phyloP scores from a whole-genome alignment of 2,797 vertebrate genomes.

The Neomorphus geoffroyi region DNA sequence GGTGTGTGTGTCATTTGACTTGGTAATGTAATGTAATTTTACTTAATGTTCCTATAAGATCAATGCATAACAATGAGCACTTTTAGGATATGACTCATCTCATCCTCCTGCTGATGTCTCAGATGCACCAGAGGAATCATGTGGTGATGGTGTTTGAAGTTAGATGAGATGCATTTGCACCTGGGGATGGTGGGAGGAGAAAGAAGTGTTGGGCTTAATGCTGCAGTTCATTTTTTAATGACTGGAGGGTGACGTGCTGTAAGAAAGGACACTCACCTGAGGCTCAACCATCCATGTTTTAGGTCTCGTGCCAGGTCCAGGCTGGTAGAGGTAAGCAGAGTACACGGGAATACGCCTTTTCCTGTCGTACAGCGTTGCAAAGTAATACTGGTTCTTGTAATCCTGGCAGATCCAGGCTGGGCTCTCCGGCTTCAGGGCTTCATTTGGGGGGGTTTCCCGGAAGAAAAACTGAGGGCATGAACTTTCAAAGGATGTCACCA shows the following conservation, averaged over 20 bases:
- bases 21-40: background rate
- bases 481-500: slow-evolving; percentile 36
- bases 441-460: background rate
- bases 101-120: background rate
- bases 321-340: slow-evolving; percentile 32
- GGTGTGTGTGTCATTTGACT: background rate
- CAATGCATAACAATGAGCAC: background rate
- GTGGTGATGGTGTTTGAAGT: background rate
- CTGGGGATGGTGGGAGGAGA: background rate
- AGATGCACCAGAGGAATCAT: background rate
- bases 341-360: background rate
- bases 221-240: background rate
- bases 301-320: background rate
- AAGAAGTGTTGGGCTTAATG: background rate
- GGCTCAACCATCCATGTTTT: background rate
- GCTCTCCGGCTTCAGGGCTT: background rate
- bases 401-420: slow-evolving; percentile 57
- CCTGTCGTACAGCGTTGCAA: slow-evolving; percentile 51
- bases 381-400: slow-evolving; percentile 50
- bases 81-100: background rate
- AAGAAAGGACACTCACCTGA: background rate
- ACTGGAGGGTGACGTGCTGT: background rate
- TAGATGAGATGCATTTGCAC: background rate
- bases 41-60: background rate
- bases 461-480: slow-evolving; percentile 60